Base-by-base conservation (phyloP, 2,797 vertebrate genomes). In the Myioborus melanocephalus region DNA sequence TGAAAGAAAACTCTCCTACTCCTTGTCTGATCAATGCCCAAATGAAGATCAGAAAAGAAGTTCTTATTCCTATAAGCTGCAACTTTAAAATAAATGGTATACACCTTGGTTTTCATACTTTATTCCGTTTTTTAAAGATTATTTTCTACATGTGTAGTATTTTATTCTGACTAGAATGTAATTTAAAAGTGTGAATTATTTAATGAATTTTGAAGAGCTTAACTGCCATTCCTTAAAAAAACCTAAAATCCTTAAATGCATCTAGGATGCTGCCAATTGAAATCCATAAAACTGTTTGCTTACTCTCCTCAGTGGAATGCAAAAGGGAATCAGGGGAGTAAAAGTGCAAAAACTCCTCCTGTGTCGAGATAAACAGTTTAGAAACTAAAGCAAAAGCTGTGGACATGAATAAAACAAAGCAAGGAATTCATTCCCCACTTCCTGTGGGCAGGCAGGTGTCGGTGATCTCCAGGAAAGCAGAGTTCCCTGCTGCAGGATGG, bases 141-240 rank as follows among this genome's bases (percentile, higher is more conserved):
- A 13, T 6, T 86, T 73, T 78, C 39, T 35, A 60, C 28, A 83
- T 82, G 22, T 70, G 55, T 39, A 61, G 3, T 35, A 87, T 91
- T 95, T 85, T 41, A 19, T 55, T 55, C 53, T 55, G 53, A n/a
- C 32, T 55, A 55, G 32, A 91, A 69, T 84, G 22, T 63, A 46
- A 32, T 32, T 90, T 30, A 80, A 95, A 93, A 75, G 3, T 57
- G 7, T 75, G 79, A 94, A 72, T 93, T 92, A 73, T 75, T 85
- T 90, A 83, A 89, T 86, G 49, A 76, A 16, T 53, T 95, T 89
- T 83, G 14, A 91, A 93, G 55, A 72, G 11, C 6, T 89, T 81
- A 86, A 59, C 8, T 70, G 8, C 3, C 9, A 66, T 89, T 89
- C 52, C 47, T 77, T 71, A 3, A 55, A 91, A 68, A 73, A 81